These are phyloP conservation scores for Patella vulgata DNA, from an alignment of 1,140 invertebrate genomes.

Conservation along the genomic window DNA sequence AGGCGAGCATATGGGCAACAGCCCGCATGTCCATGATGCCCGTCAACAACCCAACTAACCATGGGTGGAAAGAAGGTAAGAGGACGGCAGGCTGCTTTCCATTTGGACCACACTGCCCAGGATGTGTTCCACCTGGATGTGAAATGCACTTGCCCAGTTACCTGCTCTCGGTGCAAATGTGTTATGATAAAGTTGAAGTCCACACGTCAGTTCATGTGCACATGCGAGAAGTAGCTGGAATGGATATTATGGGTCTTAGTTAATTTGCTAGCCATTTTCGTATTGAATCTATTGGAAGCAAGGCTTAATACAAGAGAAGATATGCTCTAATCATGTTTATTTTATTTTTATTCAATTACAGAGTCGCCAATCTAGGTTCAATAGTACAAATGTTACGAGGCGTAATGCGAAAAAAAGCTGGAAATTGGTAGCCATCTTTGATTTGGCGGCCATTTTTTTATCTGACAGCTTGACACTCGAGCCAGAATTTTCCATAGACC, in stretches of 20 bases:
- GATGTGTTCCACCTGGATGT: constrained; percentile 2
- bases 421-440: background rate
- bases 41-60: too few relatives aligned
- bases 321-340: too few relatives aligned
- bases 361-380: background rate
- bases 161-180: too few relatives aligned
- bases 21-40: background rate
- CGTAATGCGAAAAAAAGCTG: too few relatives aligned
- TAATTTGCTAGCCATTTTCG: too few relatives aligned
- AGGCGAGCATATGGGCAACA: constrained; percentile 7
- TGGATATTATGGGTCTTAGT: background rate
- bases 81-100: constrained; percentile 4
- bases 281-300: background rate
- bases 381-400: too few relatives aligned
- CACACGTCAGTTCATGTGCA: constrained; percentile 1
- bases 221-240: background rate
- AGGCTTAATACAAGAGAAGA: too few relatives aligned
- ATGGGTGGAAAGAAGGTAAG: constrained; percentile 8
- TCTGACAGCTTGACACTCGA: too few relatives aligned
- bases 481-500: background rate
- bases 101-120: constrained; percentile 1
- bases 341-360: background rate
- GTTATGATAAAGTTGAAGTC: background rate
- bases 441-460: background rate
- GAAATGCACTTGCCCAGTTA: too few relatives aligned